phyloP scores from a whole-genome alignment of 1,140 invertebrate genomes.

The Dreissena rostriformis region DNA sequence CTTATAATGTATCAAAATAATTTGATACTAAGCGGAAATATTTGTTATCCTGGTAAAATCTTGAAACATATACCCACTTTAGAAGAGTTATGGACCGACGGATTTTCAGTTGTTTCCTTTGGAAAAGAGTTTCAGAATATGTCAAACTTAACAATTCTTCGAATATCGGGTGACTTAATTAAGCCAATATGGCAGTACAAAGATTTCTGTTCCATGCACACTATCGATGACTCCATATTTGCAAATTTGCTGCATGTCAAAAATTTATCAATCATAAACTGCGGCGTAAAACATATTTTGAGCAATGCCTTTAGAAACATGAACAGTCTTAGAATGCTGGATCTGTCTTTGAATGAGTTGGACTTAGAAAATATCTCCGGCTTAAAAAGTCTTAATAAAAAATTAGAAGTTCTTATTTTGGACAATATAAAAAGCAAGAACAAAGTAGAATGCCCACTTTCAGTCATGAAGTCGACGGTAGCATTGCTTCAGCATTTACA shows the following conservation, averaged over 20 bases:
- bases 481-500: background rate
- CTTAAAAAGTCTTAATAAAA: background rate
- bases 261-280: conserved; percentile 19
- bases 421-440: background rate
- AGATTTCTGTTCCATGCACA: background rate
- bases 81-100: conserved; percentile 35
- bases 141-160: conserved; percentile 3
- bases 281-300: background rate
- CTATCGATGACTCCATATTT: background rate
- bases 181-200: conserved; percentile 1
- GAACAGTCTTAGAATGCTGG: background rate
- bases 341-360: conserved; percentile 24
- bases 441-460: background rate
- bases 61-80: background rate
- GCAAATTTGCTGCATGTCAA: conserved; percentile 1
- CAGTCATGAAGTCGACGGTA: background rate
- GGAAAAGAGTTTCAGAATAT: conserved; percentile 23
- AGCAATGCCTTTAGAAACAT: conserved; percentile 4
- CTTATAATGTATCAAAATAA: conserved; percentile 36
- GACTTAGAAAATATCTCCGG: background rate
- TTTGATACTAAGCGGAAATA: background rate
- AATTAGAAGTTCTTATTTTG: conserved; percentile 4
- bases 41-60: conserved; percentile 6
- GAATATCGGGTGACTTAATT: conserved; percentile 25
- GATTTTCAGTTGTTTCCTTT: background rate